A percentile compares a stretch with the other conserved stretches of the same genome.
phyloP scores from a whole-genome alignment of 2,888 invertebrate genomes.

The Stenurella melanura region DNA sequence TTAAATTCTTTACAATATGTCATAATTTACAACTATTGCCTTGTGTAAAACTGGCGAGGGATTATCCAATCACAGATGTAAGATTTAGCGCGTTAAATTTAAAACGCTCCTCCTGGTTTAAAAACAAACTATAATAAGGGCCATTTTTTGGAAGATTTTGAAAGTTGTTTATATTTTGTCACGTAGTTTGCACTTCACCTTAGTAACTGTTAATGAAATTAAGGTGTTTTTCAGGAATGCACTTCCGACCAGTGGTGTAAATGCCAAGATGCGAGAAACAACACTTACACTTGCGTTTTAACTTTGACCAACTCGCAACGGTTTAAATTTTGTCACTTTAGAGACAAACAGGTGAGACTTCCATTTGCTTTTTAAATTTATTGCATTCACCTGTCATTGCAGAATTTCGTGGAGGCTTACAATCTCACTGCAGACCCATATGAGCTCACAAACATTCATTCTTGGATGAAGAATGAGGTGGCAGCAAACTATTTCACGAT shows the following conservation, averaged over 20 bases:
- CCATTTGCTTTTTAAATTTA: not conserved
- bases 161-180: too few relatives aligned
- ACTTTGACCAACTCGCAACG: constrained; percentile 76
- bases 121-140: too few relatives aligned
- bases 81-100: too few relatives aligned
- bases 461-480: constrained; percentile 42
- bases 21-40: too few relatives aligned
- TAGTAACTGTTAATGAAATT: too few relatives aligned
- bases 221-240: constrained; percentile 77
- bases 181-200: too few relatives aligned
- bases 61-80: too few relatives aligned
- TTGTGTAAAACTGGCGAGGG: too few relatives aligned
- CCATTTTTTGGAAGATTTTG: too few relatives aligned
- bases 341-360: constrained; percentile 75
- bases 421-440: constrained; percentile 82
- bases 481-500: constrained; percentile 47
- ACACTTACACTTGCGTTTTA: constrained; percentile 88
- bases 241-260: constrained; percentile 82
- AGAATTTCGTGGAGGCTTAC: constrained; percentile 87
- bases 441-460: constrained; percentile 81
- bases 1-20: too few relatives aligned
- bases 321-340: constrained; percentile 80
- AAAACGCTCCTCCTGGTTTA: too few relatives aligned
- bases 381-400: not conserved
- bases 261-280: constrained; percentile 89